Evolutionary conservation across 1,140 invertebrate species (phyloP), one percentile per base, ranked within the genome.

Genomic region (Vollenhovia emeryi): DNA sequence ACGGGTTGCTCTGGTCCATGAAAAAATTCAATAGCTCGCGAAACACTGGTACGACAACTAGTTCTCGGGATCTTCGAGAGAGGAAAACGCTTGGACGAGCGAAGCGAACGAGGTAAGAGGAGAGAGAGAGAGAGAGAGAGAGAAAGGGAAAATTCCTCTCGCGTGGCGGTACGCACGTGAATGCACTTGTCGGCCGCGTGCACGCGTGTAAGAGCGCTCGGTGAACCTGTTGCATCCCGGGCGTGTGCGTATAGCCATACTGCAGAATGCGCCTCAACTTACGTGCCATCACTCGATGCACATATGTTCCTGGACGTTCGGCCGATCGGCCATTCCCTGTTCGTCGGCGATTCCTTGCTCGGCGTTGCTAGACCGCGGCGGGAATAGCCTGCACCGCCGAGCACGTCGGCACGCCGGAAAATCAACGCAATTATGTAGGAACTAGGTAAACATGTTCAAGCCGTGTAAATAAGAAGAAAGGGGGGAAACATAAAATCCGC

Each of bases 11-110:
- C 40, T 27, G n/a, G 50, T 55, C n/a, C 33, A n/a, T 27, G 55
- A 66, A 86, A 84, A 85, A 86, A 76, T 69, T 45, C 57, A 43
- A 43, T 27, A 68, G 52, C 75, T 40, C 71, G 80, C 68, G 71
- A 86, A 86, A 84, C 80, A 86, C 40, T 60, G 71, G 64, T 86
- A 86, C 84, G 85, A 86, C 85, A 86, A 84, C 85, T 86, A 86
- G 60, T 76, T 86, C 80, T 86, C 30, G 27, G 66, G 60, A 84
- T 76, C 69, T n/a, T n/a, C 66, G 43, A 13, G 21, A 15, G 52
- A 82, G 82, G 66, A 64, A 69, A 82, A 82, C 18, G 59, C 30
- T 33, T n/a, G 59, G 24, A 84, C 21, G 73, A 78, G 36, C 11
- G 57, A 3, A 11, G 59, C 18, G 30, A 33, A 33, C 27, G 59